Evolutionary conservation across 2,113 vertebrate species (phyloP).

Genomic region (Rutilus rutilus): DNA sequence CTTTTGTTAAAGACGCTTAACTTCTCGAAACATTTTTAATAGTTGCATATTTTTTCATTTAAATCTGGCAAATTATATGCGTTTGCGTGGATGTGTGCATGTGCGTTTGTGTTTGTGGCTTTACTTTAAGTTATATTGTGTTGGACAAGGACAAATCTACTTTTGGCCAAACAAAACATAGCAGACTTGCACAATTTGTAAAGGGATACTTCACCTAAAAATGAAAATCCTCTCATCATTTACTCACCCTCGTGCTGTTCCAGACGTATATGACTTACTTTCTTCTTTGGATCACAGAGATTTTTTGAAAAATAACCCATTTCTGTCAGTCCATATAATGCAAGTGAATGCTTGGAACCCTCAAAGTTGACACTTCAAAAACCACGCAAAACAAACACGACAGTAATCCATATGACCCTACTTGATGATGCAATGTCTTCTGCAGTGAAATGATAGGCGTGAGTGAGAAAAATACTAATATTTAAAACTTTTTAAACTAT

Average conservation of each 20-base stretch:
- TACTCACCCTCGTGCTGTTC: background rate
- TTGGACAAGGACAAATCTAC: background rate
- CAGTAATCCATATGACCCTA: background rate
- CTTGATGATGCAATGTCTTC: background rate
- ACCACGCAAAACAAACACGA: background rate
- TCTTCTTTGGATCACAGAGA: background rate
- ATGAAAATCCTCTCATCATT: background rate
- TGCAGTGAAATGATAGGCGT: background rate
- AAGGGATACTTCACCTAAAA: background rate
- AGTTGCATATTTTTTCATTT: no score
- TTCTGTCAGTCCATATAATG: background rate
- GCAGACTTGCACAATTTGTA: background rate
- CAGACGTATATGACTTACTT: background rate
- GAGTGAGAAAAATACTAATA: background rate
- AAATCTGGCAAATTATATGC: no score
- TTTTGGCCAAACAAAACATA: conserved; percentile 12
- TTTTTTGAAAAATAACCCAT: background rate
- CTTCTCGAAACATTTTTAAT: background rate
- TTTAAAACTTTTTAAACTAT: background rate
- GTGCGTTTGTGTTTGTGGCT: no score
- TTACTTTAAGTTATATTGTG: background rate
- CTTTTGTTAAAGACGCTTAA: background rate
- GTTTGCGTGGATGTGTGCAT: no score
- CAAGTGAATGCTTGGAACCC: no score
- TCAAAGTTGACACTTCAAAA: background rate